phyloP scores from a whole-genome alignment of 1,140 invertebrate genomes.

The Danaus plexippus region DNA sequence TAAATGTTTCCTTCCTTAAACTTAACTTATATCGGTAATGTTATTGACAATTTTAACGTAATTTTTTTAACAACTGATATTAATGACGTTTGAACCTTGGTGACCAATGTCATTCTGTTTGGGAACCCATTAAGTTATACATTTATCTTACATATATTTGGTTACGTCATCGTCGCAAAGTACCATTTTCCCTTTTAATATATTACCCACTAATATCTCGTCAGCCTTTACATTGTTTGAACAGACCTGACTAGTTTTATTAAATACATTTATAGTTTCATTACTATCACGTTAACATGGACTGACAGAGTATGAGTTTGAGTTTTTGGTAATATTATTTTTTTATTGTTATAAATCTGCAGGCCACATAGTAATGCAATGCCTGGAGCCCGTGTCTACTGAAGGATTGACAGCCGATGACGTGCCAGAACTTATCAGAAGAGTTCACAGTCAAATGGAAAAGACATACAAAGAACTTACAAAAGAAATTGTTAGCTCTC shows the following conservation, averaged over 20 bases:
- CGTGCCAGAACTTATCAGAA: conserved; percentile 78
- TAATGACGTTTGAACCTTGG: too few relatives aligned
- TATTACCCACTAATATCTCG: conserved; percentile 2
- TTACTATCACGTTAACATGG: too few relatives aligned
- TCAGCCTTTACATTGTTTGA: background rate
- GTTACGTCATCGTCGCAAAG: too few relatives aligned
- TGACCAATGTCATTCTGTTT: too few relatives aligned
- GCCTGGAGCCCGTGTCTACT: conserved; percentile 83
- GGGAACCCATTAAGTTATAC: too few relatives aligned
- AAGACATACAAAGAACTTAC: conserved; percentile 75
- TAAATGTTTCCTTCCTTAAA: too few relatives aligned
- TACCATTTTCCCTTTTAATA: too few relatives aligned
- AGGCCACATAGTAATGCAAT: conserved; percentile 84
- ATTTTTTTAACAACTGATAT: too few relatives aligned
- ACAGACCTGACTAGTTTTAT: background rate
- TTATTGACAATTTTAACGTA: too few relatives aligned
- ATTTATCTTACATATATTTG: too few relatives aligned
- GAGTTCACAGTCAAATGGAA: conserved; percentile 74
- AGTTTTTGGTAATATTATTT: background rate
- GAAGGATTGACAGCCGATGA: conserved; percentile 79
- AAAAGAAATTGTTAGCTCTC: conserved; percentile 70
- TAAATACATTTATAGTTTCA: background rate
- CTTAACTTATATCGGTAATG: too few relatives aligned
- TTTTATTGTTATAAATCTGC: conserved; percentile 16
- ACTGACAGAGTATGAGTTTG: background rate